phyloP scores from a whole-genome alignment of 2,888 invertebrate genomes.

The Xiphydria camelus region DNA sequence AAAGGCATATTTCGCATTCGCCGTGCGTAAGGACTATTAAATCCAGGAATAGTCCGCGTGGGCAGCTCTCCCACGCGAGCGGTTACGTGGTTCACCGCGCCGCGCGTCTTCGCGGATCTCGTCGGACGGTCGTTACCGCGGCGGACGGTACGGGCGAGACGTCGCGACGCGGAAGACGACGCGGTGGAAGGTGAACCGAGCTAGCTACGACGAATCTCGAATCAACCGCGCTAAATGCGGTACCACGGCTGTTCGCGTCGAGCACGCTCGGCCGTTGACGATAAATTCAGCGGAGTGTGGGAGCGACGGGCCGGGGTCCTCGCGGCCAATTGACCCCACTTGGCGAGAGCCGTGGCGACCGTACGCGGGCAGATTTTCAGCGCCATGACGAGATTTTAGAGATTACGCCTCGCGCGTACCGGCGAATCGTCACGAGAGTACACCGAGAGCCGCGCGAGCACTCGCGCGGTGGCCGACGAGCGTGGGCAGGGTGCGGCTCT shows the following conservation, averaged over 20 bases:
- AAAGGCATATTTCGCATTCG: slow-evolving; percentile 48
- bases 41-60: slow-evolving; percentile 48
- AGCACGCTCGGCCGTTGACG: no score
- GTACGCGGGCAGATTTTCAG: slow-evolving; percentile 25
- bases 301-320: slow-evolving; percentile 41
- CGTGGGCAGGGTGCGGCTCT: not conserved
- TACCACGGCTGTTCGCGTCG: no score
- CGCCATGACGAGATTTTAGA: slow-evolving; percentile 29
- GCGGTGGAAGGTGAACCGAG: no score
- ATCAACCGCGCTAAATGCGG: no score
- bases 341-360: slow-evolving; percentile 27
- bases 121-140: slow-evolving; percentile 1
- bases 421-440: not conserved
- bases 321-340: slow-evolving; percentile 51
- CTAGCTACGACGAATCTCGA: no score
- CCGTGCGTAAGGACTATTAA: slow-evolving; percentile 44
- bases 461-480: not conserved
- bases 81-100: no score
- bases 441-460: not conserved
- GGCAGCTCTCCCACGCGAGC: slow-evolving; percentile 44
- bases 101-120: slow-evolving; percentile 20
- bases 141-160: slow-evolving; percentile 38
- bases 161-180: slow-evolving; percentile 6
- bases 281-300: slow-evolving; percentile 47
- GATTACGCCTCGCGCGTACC: slow-evolving; percentile 17